A percentile compares a stretch with the other conserved stretches of the same genome.
These are phyloP conservation scores for Columba guinea DNA, from an alignment of 2,797 vertebrate genomes.

Conservation along the genomic window DNA sequence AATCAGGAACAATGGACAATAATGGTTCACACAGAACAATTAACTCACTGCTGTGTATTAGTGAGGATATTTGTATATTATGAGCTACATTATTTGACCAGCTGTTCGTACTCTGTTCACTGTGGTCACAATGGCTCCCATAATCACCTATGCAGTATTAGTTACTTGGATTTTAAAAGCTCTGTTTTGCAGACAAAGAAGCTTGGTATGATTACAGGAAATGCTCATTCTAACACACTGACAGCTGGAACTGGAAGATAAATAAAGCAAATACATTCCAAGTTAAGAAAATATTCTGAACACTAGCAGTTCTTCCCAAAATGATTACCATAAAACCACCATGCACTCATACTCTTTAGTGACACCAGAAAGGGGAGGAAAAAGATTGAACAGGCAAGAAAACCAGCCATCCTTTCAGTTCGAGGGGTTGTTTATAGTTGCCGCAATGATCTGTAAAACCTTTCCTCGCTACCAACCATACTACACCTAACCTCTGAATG, in stretches of 20 bases:
- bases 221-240: background rate
- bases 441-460: background rate
- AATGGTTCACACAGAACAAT: slow-evolving; percentile 41
- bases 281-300: slow-evolving; percentile 12
- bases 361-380: background rate
- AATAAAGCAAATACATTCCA: slow-evolving; percentile 22
- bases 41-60: slow-evolving; percentile 19
- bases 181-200: slow-evolving; percentile 41
- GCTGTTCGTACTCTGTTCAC: slow-evolving; percentile 29
- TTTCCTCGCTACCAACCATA: rapidly evolving
- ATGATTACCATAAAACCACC: background rate
- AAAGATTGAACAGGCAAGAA: background rate
- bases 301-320: background rate
- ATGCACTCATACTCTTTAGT: background rate
- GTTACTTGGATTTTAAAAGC: slow-evolving; percentile 29
- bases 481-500: background rate
- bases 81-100: slow-evolving; percentile 57
- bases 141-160: slow-evolving; percentile 54
- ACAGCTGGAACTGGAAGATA: slow-evolving; percentile 11
- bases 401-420: background rate
- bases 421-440: background rate
- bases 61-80: slow-evolving; percentile 41
- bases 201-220: slow-evolving; percentile 28
- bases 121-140: slow-evolving; percentile 23
- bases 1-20: slow-evolving; percentile 48